A percentile compares a stretch with the other conserved stretches of the same genome.
phyloP scores from a whole-genome alignment of 2,113 vertebrate species.

The Chiloscyllium plagiosum region DNA sequence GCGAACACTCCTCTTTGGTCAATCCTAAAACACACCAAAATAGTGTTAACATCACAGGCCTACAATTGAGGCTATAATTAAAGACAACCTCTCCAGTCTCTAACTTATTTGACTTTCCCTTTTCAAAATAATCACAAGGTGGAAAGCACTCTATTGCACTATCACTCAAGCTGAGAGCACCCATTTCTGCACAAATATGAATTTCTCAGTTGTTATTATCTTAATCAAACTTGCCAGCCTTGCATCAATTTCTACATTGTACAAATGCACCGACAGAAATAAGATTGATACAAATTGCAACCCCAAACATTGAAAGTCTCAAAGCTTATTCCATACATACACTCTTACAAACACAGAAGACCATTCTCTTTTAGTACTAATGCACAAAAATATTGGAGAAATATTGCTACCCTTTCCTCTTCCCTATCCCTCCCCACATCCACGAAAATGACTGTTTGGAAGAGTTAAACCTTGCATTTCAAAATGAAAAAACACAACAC shows the following conservation, averaged over 20 bases:
- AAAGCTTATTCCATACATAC: not conserved
- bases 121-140: not conserved
- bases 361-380: not conserved
- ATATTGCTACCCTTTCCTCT: not conserved
- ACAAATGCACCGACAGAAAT: not conserved
- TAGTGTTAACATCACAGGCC: not conserved
- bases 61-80: not conserved
- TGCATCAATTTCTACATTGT: not conserved
- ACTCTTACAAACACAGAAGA: not conserved
- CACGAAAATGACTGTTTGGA: not conserved
- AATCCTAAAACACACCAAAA: not conserved
- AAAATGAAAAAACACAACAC: slow-evolving; percentile 31
- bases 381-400: not conserved
- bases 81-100: not conserved
- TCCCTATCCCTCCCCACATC: not conserved
- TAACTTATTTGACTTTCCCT: not conserved
- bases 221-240: not conserved
- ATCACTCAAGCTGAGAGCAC: not conserved
- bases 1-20: not conserved
- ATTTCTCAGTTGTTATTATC: not conserved
- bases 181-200: not conserved
- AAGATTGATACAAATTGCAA: not conserved
- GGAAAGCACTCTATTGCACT: not conserved
- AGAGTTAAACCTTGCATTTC: not conserved
- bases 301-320: not conserved